Percentiles rank a stretch among this genome's conserved stretches.
Evolutionary conservation across 1,140 invertebrate species (phyloP).

Genomic region (Pantala flavescens): DNA sequence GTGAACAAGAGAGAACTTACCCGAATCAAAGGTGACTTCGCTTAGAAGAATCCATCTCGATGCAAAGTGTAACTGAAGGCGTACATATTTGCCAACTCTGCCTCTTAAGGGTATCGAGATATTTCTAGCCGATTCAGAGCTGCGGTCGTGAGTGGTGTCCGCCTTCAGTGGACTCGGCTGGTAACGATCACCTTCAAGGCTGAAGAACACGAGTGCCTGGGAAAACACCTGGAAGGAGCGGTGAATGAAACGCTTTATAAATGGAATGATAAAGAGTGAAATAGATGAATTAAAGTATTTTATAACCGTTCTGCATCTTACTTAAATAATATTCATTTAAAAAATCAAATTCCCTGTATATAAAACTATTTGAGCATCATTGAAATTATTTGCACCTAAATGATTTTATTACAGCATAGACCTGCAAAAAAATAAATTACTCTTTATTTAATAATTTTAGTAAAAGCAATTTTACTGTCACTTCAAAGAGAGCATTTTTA

Average conservation of each 20-base stretch:
- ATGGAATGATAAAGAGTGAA: neutral
- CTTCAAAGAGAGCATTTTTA: too few species aligned
- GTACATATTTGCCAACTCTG: slow-evolving; percentile 62
- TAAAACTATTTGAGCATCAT: too few species aligned
- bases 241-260: slow-evolving; percentile 13
- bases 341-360: too few species aligned
- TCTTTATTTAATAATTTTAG: too few species aligned
- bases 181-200: slow-evolving; percentile 63
- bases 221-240: slow-evolving; percentile 51
- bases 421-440: too few species aligned
- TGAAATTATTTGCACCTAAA: too few species aligned
- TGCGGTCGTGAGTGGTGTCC: slow-evolving; percentile 40
- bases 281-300: too few species aligned
- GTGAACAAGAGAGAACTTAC: slow-evolving; percentile 36
- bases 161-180: slow-evolving; percentile 40
- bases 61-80: slow-evolving; percentile 65
- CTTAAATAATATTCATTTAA: too few species aligned
- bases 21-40: slow-evolving; percentile 70
- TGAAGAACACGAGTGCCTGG: slow-evolving; percentile 61
- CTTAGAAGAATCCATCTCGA: slow-evolving; percentile 82
- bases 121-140: slow-evolving; percentile 53
- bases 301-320: too few species aligned
- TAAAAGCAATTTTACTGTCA: too few species aligned
- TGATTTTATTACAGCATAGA: too few species aligned
- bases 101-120: slow-evolving; percentile 63